Percentiles rank a stretch among this genome's conserved stretches.
These are phyloP conservation scores for Pristis pectinata DNA, from an alignment of 2,797 vertebrate species.

Conservation along the genomic window DNA sequence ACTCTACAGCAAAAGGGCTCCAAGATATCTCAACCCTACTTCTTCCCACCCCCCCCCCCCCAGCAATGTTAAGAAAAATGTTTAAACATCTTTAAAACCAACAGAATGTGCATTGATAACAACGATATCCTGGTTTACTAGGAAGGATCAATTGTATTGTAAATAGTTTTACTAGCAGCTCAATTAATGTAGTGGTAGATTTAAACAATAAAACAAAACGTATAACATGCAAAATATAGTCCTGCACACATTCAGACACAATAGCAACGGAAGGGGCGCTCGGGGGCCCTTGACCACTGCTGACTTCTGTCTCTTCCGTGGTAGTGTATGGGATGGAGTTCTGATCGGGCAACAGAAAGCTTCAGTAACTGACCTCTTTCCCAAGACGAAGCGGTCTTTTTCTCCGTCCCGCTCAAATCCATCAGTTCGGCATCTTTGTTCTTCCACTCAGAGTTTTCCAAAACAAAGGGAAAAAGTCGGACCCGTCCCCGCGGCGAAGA, in stretches of 20 bases:
- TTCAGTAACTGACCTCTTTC: not conserved
- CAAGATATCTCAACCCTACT: not conserved
- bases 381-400: not conserved
- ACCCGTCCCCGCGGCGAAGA: not conserved
- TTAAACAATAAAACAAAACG: not conserved
- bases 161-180: not conserved
- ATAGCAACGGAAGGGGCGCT: not conserved
- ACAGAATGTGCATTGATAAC: not conserved
- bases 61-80: not conserved
- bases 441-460: not conserved
- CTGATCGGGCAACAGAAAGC: not conserved
- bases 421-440: slow-evolving; percentile 18
- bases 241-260: not conserved
- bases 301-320: not conserved
- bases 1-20: too few relatives aligned
- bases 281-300: not conserved
- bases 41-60: not conserved
- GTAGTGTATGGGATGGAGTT: too few relatives aligned
- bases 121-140: too few relatives aligned
- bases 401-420: not conserved
- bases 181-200: not conserved
- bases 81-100: not conserved
- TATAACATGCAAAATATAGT: not conserved
- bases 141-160: not conserved
- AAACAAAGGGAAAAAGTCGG: not conserved